A percentile compares a stretch with the other conserved stretches of the same genome.
Evolutionary conservation across 64 coral and sea anemone genomes (phyloP).

Genomic region (Porites lutea): DNA sequence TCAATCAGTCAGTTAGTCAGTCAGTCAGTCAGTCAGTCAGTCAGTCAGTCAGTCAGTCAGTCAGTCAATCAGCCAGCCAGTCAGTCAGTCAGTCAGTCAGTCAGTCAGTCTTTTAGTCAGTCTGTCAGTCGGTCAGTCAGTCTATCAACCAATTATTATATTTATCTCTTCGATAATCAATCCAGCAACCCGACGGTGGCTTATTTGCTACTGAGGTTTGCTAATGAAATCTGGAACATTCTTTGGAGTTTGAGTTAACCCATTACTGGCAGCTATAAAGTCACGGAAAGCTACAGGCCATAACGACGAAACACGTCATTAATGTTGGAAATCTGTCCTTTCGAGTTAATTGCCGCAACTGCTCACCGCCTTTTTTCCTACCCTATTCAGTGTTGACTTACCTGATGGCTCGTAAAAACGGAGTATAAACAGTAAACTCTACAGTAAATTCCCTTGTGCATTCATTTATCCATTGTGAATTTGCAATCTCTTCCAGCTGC

Average conservation of each 20-base stretch:
- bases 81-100: background rate
- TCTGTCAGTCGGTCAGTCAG: background rate
- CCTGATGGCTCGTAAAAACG: conserved; percentile 36
- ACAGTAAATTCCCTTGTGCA: conserved; percentile 30
- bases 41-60: background rate
- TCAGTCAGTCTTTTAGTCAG: background rate
- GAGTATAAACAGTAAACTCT: conserved; percentile 52
- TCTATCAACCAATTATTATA: background rate
- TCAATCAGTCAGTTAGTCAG: background rate
- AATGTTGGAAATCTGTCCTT: background rate
- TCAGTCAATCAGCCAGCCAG: background rate
- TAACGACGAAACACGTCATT: too few relatives aligned
- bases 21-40: background rate
- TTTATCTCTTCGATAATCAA: background rate
- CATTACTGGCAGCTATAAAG: too few relatives aligned
- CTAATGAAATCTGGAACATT: too few relatives aligned
- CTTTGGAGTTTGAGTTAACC: too few relatives aligned
- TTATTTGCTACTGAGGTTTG: background rate
- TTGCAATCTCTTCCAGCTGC: conserved; percentile 9
- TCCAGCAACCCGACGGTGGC: background rate
- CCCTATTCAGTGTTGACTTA: background rate
- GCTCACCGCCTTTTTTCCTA: too few relatives aligned
- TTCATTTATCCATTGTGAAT: conserved; percentile 3
- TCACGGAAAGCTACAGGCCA: too few relatives aligned
- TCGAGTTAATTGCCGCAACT: background rate